Base-by-base conservation (phyloP, 1,140 invertebrate species). In the Aphelenchoides avenae region DNA sequence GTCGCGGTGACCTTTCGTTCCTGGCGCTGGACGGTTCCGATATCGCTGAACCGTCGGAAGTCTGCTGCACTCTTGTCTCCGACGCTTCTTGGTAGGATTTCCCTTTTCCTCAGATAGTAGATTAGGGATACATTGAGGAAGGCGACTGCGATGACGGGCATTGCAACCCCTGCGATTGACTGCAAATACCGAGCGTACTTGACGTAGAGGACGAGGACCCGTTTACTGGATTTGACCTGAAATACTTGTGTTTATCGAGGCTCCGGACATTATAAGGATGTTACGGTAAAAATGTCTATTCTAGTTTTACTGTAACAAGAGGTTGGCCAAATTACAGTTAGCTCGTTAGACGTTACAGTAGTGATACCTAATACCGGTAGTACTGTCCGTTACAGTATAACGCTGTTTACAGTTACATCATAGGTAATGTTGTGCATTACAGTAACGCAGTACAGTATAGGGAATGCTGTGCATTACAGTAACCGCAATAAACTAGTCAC, bases 71-170 rank as follows among this genome's bases (percentile, higher is more conserved):
- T 44, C 44, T 40, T 34, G 54, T 13, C 55, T 34, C 18, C 57
- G 9, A 34, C 61, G 20, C 29, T 13, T 27, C 48, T 51, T 18
- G 69, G 70, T 22, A 66, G 34, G n/a, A 68, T 59, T 43, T 75
- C 66, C 6, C 66, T 22, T 39, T 58, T 66, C 36, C 66, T 66
- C 27, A 70, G 48, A 42, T 54, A 63, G 42, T 69, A 72, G 41
- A 70, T 71, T 3, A 70, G 47, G 9, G 66, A 73, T 13, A 70
- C 65, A 47, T 70, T 70, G 27, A 70, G 56, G 18, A 70, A 48
- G 9, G 67, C 70, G 27, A 70, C 68, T 9, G 66, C 70, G 13
- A 67, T 64, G 26, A 70, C 61, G 7, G 70, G 66, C 9, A 66
- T 2, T 15, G 54, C 11, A 26, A 71, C 58, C 13, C 59, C 64